Evolutionary conservation across 2,113 vertebrate genomes (phyloP).

Genomic region (Epinephelus fuscoguttatus): DNA sequence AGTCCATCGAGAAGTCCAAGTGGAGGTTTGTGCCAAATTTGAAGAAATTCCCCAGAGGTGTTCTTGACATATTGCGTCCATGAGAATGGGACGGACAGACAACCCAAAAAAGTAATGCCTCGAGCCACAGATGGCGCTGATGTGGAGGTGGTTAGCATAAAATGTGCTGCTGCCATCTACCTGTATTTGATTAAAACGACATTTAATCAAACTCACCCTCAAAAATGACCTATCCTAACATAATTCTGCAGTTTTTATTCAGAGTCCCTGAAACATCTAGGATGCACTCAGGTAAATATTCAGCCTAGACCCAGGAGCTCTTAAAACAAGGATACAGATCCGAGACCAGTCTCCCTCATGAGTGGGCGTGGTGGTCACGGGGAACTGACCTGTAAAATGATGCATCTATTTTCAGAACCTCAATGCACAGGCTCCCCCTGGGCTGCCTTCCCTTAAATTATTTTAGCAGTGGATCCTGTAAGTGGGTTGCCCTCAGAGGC

Average conservation of each 20-base stretch:
- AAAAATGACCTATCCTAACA: background rate
- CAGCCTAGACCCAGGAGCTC: background rate
- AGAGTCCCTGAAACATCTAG: constrained; percentile 4
- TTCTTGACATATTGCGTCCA: no score
- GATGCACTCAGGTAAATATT: background rate
- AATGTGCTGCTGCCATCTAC: background rate
- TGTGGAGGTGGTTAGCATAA: background rate
- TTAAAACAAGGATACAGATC: constrained; percentile 25
- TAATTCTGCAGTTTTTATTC: background rate
- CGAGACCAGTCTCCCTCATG: constrained; percentile 20
- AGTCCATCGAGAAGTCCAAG: no score
- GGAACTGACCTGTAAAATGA: constrained; percentile 51
- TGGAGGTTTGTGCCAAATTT: no score
- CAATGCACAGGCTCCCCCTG: constrained; percentile 60
- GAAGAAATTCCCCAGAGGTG: no score
- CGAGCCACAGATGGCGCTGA: no score
- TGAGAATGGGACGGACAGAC: no score
- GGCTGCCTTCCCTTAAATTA: constrained; percentile 48
- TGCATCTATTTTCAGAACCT: constrained; percentile 66
- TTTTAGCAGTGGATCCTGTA: constrained; percentile 62
- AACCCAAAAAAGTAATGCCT: no score
- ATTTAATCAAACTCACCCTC: background rate
- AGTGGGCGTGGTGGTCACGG: constrained; percentile 30
- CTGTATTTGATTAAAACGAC: background rate
- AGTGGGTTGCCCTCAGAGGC: constrained; percentile 46